Base-by-base conservation (phyloP, 2,113 vertebrate species). In the Leucoraja erinaceus region DNA sequence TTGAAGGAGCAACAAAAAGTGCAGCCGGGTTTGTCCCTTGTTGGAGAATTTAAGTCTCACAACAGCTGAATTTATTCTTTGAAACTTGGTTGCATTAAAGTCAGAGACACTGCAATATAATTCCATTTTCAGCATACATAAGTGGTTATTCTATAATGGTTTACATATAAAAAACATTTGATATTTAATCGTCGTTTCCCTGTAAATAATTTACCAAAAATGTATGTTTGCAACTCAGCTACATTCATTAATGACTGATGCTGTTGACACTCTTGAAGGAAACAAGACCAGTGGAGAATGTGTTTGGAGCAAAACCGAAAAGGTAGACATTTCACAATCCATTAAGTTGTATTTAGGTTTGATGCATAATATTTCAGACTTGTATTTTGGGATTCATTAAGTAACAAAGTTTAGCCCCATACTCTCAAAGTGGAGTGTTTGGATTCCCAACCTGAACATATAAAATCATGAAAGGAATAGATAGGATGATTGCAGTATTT, bases 171-270 rank as follows among this genome's bases (percentile, higher is more conserved):
- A 47, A 47, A 47, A 47, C 38, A 47, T 47, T 97, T 96, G 96
- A 96, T 96, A 95, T 97, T 98, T 97, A 96, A 96, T 95, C 96
- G 96, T 97, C 97, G 96, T 96, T 96, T 97, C 96, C 94, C 95
- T 95, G 94, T 94, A 96, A 97, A 97, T 96, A 95, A 95, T 95
- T 94, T 95, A 93, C 96, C 96, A 97, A 96, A 96, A 95, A 96
- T 97, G 97, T 98, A 97, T 97, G 96, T 96, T 94, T 5, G 94
- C 94, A 93, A 96, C 95, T 95, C 97, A 98, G 97, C 96, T 97
- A 96, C 96, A 96, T 95, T 96, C 94, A 56, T 96, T 97, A 96
- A 97, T 97, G 97, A 96, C 96, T 95, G 97, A 97, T 96, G 96
- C 96, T 94, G 96, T 95, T 96, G 96, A 97, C 95, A 97, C 95